phyloP scores from a whole-genome alignment of 2,797 vertebrate species.

The Xenopus petersii region DNA sequence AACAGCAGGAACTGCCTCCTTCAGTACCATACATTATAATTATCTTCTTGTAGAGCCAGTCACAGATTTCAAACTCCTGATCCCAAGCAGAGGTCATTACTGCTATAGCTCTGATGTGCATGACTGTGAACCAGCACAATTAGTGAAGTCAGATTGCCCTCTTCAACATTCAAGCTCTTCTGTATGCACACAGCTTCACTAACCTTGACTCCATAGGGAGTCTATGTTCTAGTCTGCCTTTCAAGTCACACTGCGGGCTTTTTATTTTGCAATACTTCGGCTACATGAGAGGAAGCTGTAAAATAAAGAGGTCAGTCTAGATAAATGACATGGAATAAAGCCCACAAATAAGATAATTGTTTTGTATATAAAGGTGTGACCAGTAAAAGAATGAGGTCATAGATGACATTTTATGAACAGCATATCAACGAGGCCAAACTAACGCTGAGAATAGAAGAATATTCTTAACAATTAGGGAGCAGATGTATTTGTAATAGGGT shows the following conservation, averaged over 20 bases:
- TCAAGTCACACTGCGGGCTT: constrained; percentile 43
- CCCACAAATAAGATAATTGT: constrained; percentile 48
- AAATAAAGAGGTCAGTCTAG: constrained; percentile 47
- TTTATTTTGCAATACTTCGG: constrained; percentile 41
- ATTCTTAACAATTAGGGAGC: constrained; percentile 51
- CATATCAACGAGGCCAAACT: constrained; percentile 51
- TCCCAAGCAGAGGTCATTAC: constrained; percentile 49
- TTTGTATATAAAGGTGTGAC: constrained; percentile 48
- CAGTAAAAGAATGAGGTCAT: constrained; percentile 35
- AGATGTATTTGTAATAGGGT: constrained; percentile 33
- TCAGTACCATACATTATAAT: constrained; percentile 48
- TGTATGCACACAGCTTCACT: constrained; percentile 46
- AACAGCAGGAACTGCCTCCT: constrained; percentile 46
- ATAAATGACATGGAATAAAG: constrained; percentile 45
- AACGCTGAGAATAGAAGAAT: constrained; percentile 49
- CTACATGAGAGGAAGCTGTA: constrained; percentile 42
- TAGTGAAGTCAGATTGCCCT: constrained; percentile 48
- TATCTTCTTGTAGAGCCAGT: constrained; percentile 48
- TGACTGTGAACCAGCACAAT: constrained; percentile 48
- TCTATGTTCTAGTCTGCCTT: constrained; percentile 46
- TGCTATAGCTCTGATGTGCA: constrained; percentile 48
- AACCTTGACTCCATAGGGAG: constrained; percentile 47
- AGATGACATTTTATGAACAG: constrained; percentile 31
- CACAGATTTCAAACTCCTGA: constrained; percentile 47
- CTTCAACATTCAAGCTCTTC: constrained; percentile 48